Conservation (phyloP, 1,140 invertebrate species). For the Heliconius melpomene region DNA sequence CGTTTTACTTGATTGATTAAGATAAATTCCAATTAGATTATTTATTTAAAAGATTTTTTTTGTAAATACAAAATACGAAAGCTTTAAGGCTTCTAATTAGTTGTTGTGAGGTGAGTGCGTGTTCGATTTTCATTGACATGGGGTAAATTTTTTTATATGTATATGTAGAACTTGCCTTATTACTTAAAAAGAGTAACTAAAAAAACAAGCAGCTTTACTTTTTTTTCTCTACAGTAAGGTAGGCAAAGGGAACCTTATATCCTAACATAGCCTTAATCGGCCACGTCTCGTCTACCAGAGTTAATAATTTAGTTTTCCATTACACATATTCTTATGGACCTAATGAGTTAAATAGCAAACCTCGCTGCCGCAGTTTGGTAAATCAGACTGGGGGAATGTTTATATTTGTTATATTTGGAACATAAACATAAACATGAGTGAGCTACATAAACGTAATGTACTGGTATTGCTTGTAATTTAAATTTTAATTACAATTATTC, state of each 20-base stretch:
- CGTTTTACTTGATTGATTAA: slow-evolving; percentile 13
- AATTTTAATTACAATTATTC: background rate
- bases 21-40: slow-evolving; percentile 2
- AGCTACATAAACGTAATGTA: background rate
- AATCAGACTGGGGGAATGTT: background rate
- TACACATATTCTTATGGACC: background rate
- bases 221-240: background rate
- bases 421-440: background rate
- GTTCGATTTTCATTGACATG: no score
- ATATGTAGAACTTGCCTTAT: no score
- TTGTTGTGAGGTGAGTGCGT: background rate
- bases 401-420: background rate
- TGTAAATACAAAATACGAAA: background rate
- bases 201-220: background rate
- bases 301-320: background rate
- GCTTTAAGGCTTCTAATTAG: background rate
- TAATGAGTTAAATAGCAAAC: background rate
- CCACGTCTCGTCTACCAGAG: no score
- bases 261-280: no score
- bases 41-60: background rate
- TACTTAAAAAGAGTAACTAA: no score
- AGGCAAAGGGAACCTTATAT: background rate
- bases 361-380: background rate
- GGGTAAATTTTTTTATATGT: no score
- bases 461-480: background rate